Percentiles rank a stretch among this genome's conserved stretches.
phyloP scores from a whole-genome alignment of 2,797 vertebrate species.

The Mycteria americana region DNA sequence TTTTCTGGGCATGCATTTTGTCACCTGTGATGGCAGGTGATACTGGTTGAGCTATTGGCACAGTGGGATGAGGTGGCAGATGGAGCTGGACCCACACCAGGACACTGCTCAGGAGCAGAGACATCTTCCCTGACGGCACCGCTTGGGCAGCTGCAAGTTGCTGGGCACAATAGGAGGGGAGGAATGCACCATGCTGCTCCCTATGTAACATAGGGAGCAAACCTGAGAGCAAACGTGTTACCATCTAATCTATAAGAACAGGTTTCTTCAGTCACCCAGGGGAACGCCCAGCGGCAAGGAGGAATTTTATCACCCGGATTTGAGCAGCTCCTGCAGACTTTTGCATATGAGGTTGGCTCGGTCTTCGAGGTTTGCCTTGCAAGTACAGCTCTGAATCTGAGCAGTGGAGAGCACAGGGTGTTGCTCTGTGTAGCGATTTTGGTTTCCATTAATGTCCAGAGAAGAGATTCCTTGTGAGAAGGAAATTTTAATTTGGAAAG shows the following conservation, averaged over 20 bases:
- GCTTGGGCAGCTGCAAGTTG: accelerated
- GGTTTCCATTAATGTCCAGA: neutral
- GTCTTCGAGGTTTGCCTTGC: neutral
- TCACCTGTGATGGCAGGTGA: neutral
- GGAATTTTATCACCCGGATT: neutral
- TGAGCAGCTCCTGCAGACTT: neutral
- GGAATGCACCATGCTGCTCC: accelerated
- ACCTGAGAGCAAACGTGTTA: neutral
- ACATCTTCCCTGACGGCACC: neutral
- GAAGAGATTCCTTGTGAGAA: neutral
- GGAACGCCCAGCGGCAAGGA: neutral
- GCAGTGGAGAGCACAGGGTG: neutral
- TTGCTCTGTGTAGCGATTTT: neutral
- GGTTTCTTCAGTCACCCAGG: neutral
- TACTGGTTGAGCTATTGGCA: neutral
- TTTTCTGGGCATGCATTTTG: neutral
- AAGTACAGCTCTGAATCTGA: neutral
- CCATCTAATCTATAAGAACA: neutral
- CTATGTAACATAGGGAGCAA: accelerated
- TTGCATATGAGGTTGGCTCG: neutral
- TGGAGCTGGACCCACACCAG: neutral
- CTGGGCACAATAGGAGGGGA: neutral
- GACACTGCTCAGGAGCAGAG: neutral
- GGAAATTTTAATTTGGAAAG: neutral
- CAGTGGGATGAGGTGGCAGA: accelerated